Conservation (phyloP, 2,797 vertebrate species). For the Danio tinwini region DNA sequence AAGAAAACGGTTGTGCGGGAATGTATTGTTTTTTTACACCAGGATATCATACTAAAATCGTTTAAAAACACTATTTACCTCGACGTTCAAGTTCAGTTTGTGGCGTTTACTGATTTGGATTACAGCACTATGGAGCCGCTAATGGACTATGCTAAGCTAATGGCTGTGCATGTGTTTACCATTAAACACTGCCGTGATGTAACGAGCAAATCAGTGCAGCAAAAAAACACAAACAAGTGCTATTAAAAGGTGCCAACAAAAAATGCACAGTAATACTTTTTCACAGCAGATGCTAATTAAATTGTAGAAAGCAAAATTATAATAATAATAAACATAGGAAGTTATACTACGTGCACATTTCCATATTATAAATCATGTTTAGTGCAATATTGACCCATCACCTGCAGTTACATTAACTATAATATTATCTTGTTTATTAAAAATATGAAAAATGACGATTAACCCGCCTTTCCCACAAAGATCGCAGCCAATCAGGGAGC, state of each 20-base stretch:
- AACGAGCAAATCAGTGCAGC: not conserved
- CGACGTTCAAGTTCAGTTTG: not conserved
- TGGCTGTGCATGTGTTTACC: not conserved
- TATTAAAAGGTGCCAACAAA: not conserved
- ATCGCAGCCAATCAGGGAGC: constrained; percentile 59
- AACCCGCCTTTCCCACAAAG: constrained; percentile 50
- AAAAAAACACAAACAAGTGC: not conserved
- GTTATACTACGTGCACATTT: not conserved
- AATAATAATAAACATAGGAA: not conserved
- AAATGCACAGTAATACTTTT: not conserved
- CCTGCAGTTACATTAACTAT: not conserved
- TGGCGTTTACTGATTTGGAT: not conserved
- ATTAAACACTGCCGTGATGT: not conserved
- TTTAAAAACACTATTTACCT: not conserved
- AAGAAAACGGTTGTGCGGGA: not conserved
- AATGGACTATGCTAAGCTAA: too few relatives aligned
- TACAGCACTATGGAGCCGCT: not conserved
- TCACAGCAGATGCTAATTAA: not conserved
- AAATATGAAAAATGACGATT: constrained; percentile 10
- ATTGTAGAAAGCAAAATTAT: not conserved
- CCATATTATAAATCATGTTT: not conserved
- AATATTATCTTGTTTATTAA: not conserved
- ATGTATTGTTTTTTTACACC: not conserved
- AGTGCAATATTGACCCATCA: not conserved
- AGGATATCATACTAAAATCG: not conserved